These are phyloP conservation scores for Sitophilus oryzae DNA, from an alignment of 1,140 invertebrate genomes.

Conservation along the genomic window DNA sequence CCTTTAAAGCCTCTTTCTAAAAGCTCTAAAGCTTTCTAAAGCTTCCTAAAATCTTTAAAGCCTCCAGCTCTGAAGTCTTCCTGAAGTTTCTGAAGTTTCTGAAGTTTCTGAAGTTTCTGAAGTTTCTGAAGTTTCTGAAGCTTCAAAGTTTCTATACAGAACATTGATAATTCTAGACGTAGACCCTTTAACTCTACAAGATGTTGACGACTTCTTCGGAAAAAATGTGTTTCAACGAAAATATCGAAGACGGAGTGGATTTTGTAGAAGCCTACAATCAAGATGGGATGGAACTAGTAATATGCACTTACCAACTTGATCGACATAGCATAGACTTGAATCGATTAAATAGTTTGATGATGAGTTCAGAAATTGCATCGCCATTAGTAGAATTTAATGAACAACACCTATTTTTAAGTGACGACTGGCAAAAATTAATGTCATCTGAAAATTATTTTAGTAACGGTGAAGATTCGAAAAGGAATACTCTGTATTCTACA, in stretches of 20 bases:
- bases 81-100: no score
- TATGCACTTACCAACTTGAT: slow-evolving; percentile 10
- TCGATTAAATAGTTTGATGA: slow-evolving; percentile 8
- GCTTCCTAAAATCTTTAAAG: no score
- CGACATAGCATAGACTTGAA: slow-evolving; percentile 13
- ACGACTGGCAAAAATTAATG: no score
- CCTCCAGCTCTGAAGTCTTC: no score
- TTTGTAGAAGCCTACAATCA: slow-evolving; percentile 30
- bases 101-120: no score
- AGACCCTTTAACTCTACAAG: no score
- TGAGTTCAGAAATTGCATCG: not conserved
- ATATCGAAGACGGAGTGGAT: slow-evolving; percentile 20
- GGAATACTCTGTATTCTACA: slow-evolving; percentile 25
- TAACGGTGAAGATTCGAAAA: slow-evolving; percentile 17
- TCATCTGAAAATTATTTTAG: not conserved
- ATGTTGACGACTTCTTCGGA: no score
- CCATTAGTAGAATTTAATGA: slow-evolving; percentile 6
- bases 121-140: no score
- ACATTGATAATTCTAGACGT: no score
- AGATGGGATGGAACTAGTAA: slow-evolving; percentile 28
- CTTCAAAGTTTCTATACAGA: no score
- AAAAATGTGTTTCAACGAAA: slow-evolving; percentile 20
- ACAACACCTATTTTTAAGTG: slow-evolving; percentile 4
- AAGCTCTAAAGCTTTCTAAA: no score
- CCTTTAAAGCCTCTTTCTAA: no score